Evolutionary conservation across 1,140 invertebrate species (phyloP), one percentile per base, ranked within the genome.

Genomic region (Mercenaria mercenaria): DNA sequence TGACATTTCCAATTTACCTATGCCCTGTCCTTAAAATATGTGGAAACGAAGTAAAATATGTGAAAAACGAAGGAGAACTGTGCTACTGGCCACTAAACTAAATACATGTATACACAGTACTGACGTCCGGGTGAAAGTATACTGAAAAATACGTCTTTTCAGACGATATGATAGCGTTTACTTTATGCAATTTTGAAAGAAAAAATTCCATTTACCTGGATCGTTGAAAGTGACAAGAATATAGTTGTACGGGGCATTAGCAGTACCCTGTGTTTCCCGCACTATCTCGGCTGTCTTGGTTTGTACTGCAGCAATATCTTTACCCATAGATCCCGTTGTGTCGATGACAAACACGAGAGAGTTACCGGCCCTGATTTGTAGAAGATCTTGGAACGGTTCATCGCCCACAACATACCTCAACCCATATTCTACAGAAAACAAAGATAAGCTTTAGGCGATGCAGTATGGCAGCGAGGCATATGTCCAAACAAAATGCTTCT

Each of bases 311-410:
- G 56, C 79, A 32, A 93, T 92, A 10, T 93, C 93, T 29, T 92
- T 80, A 13, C 89, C 84, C 93, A 93, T 93, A 0, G 93, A 93
- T 15, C 91, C 91, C 0, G 92, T 91, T 26, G 85, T 86, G 64
- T 93, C 93, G 39, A 93, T 91, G 20, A 92, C 92, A 80, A 93
- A 91, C 6, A 92, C 91, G 15, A 93, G 64, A 15, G 92, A 91
- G 64, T 81, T 87, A 61, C 84, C 89, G 8, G 83, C 72, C 43
- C 84, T 80, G 76, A 90, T 81, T 52, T 87, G 89, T 37, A 90
- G 59, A 20, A 90, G 23, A 41, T 90, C 84, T 43, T 90, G 89
- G 64, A 90, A 90, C 61, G 43, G 69, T 37, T 86, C 83, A 32
- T 90, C 83, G 4, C 89, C 89, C 29, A 90, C 83, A 0, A 90